phyloP scores from a whole-genome alignment of 2,797 vertebrate species.

The Leptodactylus fallax region DNA sequence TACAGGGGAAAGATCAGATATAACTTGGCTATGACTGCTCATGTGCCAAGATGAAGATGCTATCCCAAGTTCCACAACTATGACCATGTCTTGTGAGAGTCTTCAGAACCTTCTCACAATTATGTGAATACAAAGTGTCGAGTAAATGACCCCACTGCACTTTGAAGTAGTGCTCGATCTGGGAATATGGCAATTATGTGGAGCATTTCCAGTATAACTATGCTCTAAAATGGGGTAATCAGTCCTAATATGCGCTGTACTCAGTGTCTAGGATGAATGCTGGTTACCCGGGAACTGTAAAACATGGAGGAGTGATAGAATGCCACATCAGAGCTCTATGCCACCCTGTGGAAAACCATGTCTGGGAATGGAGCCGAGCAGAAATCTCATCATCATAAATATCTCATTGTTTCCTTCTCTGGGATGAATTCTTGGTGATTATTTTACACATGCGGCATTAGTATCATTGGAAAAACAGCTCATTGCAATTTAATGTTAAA shows the following conservation, averaged over 20 bases:
- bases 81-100: background rate
- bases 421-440: conserved; percentile 24
- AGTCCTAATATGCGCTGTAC: conserved; percentile 17
- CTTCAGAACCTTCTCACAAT: background rate
- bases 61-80: background rate
- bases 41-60: background rate
- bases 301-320: conserved; percentile 2
- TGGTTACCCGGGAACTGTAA: conserved; percentile 18
- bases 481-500: conserved; percentile 21
- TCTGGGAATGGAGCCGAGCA: conserved; percentile 16
- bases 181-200: conserved; percentile 26
- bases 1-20: background rate
- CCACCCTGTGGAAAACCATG: conserved; percentile 30
- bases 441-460: background rate
- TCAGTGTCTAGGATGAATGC: conserved; percentile 19
- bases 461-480: conserved; percentile 29
- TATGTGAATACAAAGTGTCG: background rate
- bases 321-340: conserved; percentile 1
- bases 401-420: conserved; percentile 28
- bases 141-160: conserved; percentile 22
- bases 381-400: conserved; percentile 32
- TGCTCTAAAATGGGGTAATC: conserved; percentile 27
- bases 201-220: conserved; percentile 34
- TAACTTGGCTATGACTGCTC: background rate
- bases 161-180: background rate